These are phyloP conservation scores for Toxotes jaculatrix DNA, from an alignment of 2,113 vertebrate genomes.

Conservation along the genomic window DNA sequence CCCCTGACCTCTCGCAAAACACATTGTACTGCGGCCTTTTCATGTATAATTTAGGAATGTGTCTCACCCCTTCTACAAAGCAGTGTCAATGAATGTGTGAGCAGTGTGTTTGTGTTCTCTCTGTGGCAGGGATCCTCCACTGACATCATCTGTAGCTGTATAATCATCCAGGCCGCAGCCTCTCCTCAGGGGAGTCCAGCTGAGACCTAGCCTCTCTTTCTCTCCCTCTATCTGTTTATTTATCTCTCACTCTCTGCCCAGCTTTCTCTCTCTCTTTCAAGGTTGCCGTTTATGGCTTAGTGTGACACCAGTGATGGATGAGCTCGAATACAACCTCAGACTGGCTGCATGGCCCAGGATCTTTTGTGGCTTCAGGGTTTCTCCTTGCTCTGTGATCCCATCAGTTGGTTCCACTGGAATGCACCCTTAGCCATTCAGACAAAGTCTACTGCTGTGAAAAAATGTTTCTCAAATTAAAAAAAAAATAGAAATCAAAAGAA, in stretches of 20 bases:
- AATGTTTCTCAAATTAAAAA: conserved; percentile 40
- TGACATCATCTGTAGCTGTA: conserved; percentile 80
- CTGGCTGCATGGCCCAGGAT: conserved; percentile 50
- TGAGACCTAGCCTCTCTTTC: conserved; percentile 66
- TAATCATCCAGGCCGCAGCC: conserved; percentile 80
- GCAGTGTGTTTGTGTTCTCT: conserved; percentile 52
- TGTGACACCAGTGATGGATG: conserved; percentile 77
- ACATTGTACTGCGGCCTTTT: conserved; percentile 55
- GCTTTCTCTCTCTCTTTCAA: conserved; percentile 61
- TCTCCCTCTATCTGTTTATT: conserved; percentile 41
- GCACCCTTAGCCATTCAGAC: conserved; percentile 33
- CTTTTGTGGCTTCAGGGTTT: conserved; percentile 69
- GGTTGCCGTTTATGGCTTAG: conserved; percentile 69
- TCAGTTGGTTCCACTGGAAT: conserved; percentile 48
- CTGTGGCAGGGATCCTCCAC: conserved; percentile 65
- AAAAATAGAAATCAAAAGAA: conserved; percentile 36
- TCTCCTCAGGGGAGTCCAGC: conserved; percentile 78
- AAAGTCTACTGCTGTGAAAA: conserved; percentile 41
- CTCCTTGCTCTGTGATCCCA: conserved; percentile 36
- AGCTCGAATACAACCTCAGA: conserved; percentile 65
- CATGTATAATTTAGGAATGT: conserved; percentile 48
- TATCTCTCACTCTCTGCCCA: conserved; percentile 35
- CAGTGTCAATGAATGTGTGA: conserved; percentile 56
- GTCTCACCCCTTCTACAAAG: conserved; percentile 41
- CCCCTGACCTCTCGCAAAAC: conserved; percentile 56